phyloP scores from a whole-genome alignment of 2,113 vertebrate species.

The Rhombomys opimus region DNA sequence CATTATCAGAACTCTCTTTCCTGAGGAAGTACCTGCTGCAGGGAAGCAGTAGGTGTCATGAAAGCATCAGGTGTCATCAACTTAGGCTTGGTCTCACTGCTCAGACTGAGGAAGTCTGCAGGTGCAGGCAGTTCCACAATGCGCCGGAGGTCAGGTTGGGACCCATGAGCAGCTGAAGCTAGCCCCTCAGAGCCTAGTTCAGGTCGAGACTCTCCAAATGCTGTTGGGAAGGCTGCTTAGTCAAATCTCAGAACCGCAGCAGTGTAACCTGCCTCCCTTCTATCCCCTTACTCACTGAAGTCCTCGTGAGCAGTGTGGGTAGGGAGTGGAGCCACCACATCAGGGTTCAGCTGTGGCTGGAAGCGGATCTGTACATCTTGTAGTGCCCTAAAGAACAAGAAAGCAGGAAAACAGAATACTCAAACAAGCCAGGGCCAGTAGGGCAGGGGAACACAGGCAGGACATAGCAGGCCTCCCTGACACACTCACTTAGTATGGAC shows the following conservation, averaged over 20 bases:
- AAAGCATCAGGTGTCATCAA: conserved; percentile 99
- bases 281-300: conserved; percentile 88
- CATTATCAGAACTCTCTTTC: neutral
- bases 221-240: conserved; percentile 76
- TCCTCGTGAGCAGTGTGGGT: conserved; percentile 90
- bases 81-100: conserved; percentile 92
- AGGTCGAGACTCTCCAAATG: conserved; percentile 92
- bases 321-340: conserved; percentile 86
- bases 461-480: neutral
- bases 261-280: neutral
- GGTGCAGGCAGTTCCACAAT: conserved; percentile 93
- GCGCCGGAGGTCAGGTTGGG: conserved; percentile 93
- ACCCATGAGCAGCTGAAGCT: conserved; percentile 91
- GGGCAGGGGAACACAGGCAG: neutral
- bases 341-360: conserved; percentile 91
- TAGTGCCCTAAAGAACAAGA: conserved; percentile 88
- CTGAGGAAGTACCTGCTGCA: conserved; percentile 87
- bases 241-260: neutral
- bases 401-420: neutral
- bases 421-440: neutral
- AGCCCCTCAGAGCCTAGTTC: conserved; percentile 89
- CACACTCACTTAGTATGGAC: conserved; percentile 97
- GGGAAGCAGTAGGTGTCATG: conserved; percentile 96
- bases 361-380: conserved; percentile 99
- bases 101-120: conserved; percentile 92